Percentiles rank a stretch among this genome's conserved stretches.
Evolutionary conservation across 2,797 vertebrate species (phyloP).

Genomic region (Gallinago solitaria): DNA sequence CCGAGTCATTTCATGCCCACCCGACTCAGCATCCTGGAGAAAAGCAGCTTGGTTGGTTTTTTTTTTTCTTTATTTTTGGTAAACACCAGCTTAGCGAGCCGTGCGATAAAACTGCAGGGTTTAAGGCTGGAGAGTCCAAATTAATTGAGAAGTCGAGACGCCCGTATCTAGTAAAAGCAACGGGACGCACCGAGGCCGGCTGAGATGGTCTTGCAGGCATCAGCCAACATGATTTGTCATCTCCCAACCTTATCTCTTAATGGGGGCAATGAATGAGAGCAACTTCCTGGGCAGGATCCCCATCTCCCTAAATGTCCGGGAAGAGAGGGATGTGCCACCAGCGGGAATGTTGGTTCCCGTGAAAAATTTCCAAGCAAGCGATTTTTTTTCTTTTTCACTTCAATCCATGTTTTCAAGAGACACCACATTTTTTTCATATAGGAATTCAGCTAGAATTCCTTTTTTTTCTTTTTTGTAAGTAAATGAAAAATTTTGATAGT

Average conservation of each 20-base stretch:
- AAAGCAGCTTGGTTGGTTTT: background rate
- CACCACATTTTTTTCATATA: background rate
- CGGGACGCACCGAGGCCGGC: background rate
- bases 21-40: background rate
- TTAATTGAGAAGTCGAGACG: background rate
- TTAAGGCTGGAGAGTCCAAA: background rate
- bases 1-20: background rate
- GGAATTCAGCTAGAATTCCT: background rate
- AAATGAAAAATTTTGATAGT: background rate
- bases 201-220: background rate
- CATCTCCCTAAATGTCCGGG: background rate
- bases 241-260: background rate
- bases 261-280: background rate
- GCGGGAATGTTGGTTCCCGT: background rate
- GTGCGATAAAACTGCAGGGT: background rate
- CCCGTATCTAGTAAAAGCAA: background rate
- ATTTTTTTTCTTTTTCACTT: background rate
- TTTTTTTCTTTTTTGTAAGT: background rate
- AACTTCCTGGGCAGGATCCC: background rate
- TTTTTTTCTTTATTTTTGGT: background rate
- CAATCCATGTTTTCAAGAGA: background rate
- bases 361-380: background rate
- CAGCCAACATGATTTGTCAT: background rate
- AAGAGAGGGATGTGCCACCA: background rate
- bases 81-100: background rate